Conservation (phyloP, 2,888 invertebrate genomes). For the Alsophila aescularia region DNA sequence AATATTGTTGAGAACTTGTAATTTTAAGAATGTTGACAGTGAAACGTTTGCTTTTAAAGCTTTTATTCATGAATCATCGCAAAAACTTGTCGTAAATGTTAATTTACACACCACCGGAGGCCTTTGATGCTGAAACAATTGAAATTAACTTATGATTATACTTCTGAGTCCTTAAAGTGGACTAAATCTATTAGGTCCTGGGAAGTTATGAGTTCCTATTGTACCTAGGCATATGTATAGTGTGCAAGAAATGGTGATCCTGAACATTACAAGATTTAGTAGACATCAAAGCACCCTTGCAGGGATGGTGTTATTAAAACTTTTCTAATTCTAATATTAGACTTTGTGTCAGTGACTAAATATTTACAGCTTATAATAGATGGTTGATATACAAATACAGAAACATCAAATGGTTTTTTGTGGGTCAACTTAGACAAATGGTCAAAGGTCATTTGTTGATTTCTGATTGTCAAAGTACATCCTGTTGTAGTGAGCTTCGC, state of each 20-base stretch:
- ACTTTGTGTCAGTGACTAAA: conserved; percentile 29
- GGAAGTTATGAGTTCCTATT: conserved; percentile 3
- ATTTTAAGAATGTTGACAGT: conserved; percentile 5
- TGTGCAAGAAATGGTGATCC: background rate
- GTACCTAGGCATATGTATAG: background rate
- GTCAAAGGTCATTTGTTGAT: conserved; percentile 43
- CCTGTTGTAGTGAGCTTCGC: conserved; percentile 46
- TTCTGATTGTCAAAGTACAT: conserved; percentile 54
- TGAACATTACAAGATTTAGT: conserved; percentile 20
- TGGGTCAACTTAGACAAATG: conserved; percentile 24
- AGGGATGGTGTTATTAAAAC: conserved; percentile 28
- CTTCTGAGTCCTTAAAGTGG: conserved; percentile 15
- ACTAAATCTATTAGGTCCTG: background rate
- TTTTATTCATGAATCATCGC: conserved; percentile 34
- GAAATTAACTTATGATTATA: conserved; percentile 50
- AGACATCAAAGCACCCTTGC: conserved; percentile 28
- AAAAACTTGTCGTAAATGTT: conserved; percentile 52
- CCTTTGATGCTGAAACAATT: conserved; percentile 80
- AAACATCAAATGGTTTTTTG: conserved; percentile 8
- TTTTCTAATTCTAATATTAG: conserved; percentile 20
- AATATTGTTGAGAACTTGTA: conserved; percentile 5
- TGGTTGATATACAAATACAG: conserved; percentile 3
- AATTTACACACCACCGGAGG: conserved; percentile 64
- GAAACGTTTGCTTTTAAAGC: conserved; percentile 12
- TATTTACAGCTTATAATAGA: conserved; percentile 43